Evolutionary conservation across 2,888 invertebrate species (phyloP), one percentile per base, ranked within the genome.

Genomic region (Phengaris alcon): DNA sequence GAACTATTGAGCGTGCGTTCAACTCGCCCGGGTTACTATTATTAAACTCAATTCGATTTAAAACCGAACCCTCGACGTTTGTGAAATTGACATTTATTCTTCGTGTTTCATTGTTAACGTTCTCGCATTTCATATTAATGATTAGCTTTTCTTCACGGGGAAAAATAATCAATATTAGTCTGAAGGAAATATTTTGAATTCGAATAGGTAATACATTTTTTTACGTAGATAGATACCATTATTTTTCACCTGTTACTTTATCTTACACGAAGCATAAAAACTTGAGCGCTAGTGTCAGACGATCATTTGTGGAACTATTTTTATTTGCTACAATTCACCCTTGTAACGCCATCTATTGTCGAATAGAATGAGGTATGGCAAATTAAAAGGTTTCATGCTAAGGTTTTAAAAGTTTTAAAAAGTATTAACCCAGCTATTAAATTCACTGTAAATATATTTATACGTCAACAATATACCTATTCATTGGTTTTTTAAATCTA

Each of bases 71-170:
- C 92, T 90, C 87, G 91, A 88, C 91, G 92, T 91, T 93, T 92
- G 91, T 90, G 91, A 92, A 91, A 93, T 92, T 93, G 93, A 91
- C 93, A 93, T 93, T 93, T 92, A 93, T 93, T 92, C 92, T 93
- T 93, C 92, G 91, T 92, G 91, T 92, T 93, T 91, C 93, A 93
- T 93, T 93, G 93, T 92, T 90, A 87, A 87, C 88, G 88, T 90
- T 90, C 87, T 89, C 88, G 88, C 87, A 88, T 88, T 89, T 89
- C 89, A 90, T 92, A 92, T 93, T 93, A 93, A 93, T 92, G 92
- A 93, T 93, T 92, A 93, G 91, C 89, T 92, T 88, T 90, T 92
- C 35, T 64, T 64, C 3, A 89, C 91, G 91, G 89, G 86, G 52
- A 44, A 12, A 6, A 35, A 44, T 35, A 35, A 64, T 64, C 35